Evolutionary conservation across 2,888 invertebrate genomes (phyloP).

Genomic region (Metalampra italica): DNA sequence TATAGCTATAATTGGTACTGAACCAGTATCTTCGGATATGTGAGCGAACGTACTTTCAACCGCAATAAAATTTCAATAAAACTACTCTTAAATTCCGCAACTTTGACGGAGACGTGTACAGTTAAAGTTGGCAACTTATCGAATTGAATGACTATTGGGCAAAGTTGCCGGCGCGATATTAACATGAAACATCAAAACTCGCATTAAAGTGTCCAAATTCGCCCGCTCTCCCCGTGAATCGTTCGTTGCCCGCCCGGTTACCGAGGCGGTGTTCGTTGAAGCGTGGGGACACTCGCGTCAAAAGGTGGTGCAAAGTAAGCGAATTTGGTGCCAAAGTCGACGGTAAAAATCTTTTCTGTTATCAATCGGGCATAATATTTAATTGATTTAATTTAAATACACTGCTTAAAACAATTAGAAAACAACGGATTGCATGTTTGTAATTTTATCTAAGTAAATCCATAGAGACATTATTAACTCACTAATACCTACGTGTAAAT

Average conservation of each 20-base stretch:
- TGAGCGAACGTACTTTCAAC: no score
- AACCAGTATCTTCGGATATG: no score
- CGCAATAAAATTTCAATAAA: no score
- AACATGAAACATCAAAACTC: slow-evolving; percentile 77
- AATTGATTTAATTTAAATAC: background rate
- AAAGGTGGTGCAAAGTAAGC: slow-evolving; percentile 26
- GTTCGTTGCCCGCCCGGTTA: slow-evolving; percentile 30
- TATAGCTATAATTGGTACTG: no score
- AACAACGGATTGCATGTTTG: no score
- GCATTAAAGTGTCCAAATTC: slow-evolving; percentile 74
- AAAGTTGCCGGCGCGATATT: slow-evolving; percentile 60
- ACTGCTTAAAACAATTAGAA: no score
- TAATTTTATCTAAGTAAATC: no score
- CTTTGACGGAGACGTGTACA: background rate
- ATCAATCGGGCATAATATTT: background rate
- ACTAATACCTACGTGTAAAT: no score
- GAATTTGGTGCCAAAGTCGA: background rate
- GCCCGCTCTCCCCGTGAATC: slow-evolving; percentile 38
- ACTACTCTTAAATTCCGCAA: no score
- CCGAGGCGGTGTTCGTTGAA: slow-evolving; percentile 39
- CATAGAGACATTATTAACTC: no score
- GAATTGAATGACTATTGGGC: slow-evolving; percentile 49
- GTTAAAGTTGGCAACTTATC: background rate
- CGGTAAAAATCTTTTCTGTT: no score
- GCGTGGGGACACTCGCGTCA: slow-evolving; percentile 32